phyloP scores from a whole-genome alignment of 2,888 invertebrate genomes.

The Campoplex capitator region DNA sequence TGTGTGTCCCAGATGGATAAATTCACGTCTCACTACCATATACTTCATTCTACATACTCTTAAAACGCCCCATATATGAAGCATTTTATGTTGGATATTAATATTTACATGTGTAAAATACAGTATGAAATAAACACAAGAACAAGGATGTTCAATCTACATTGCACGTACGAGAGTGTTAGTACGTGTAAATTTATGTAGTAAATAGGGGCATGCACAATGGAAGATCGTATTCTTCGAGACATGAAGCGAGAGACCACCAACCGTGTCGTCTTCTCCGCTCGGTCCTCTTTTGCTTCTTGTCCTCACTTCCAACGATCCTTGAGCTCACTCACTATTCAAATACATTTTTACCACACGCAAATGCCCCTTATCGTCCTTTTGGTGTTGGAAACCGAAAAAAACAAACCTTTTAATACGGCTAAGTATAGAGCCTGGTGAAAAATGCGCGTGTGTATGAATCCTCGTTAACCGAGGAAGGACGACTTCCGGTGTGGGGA shows the following conservation, averaged over 20 bases:
- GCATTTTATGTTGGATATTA: neutral
- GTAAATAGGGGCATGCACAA: slow-evolving; percentile 39
- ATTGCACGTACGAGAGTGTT: neutral
- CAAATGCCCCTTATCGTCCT: slow-evolving; percentile 38
- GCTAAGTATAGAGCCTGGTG: slow-evolving; percentile 12
- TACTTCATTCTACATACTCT: neutral
- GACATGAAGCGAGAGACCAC: slow-evolving; percentile 55
- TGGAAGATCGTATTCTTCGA: slow-evolving; percentile 52
- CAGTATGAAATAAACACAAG: neutral
- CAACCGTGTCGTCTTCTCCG: slow-evolving; percentile 58
- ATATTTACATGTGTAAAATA: neutral
- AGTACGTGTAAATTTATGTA: slow-evolving; percentile 34
- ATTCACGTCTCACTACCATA: neutral
- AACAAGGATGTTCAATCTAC: neutral
- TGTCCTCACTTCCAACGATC: slow-evolving; percentile 43
- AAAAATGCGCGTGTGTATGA: slow-evolving; percentile 18
- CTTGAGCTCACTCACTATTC: slow-evolving; percentile 23
- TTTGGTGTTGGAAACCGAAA: neutral
- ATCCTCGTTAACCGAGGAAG: slow-evolving; percentile 60
- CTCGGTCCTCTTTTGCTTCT: slow-evolving; percentile 1
- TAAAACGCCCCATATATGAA: neutral
- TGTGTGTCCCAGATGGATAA: too few relatives aligned
- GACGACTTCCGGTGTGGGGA: slow-evolving; percentile 57
- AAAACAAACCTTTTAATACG: slow-evolving; percentile 32
- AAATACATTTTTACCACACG: neutral